A percentile compares a stretch with the other conserved stretches of the same genome.
phyloP scores from a whole-genome alignment of 2,888 invertebrate species.

The Ctenicera cuprea region DNA sequence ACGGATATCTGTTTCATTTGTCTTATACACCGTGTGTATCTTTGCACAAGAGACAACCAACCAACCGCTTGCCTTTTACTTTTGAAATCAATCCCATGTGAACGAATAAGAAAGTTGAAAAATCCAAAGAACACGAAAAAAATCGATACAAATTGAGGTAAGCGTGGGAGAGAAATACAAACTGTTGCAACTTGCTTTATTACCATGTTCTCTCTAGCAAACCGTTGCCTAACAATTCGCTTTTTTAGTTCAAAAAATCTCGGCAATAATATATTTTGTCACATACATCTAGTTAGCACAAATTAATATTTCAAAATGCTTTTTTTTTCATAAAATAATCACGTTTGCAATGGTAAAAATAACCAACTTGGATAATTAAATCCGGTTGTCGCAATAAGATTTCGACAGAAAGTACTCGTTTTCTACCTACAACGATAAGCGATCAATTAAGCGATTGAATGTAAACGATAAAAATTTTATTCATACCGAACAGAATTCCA shows the following conservation, averaged over 20 bases:
- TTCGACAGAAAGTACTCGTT: background rate
- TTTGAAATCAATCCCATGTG: constrained; percentile 39
- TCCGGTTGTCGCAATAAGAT: background rate
- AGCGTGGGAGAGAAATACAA: constrained; percentile 38
- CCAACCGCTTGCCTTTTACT: constrained; percentile 34
- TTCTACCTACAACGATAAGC: no score
- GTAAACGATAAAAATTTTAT: no score
- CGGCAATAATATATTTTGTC: constrained; percentile 24
- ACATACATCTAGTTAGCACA: constrained; percentile 1
- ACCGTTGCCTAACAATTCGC: constrained; percentile 20
- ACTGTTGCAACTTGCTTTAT: constrained; percentile 42
- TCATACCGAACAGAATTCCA: no score
- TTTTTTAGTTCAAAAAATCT: constrained; percentile 31
- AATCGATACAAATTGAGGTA: constrained; percentile 35
- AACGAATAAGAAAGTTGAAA: constrained; percentile 37
- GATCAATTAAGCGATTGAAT: no score
- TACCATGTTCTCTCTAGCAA: constrained; percentile 18
- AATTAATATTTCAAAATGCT: constrained; percentile 21
- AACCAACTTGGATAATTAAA: background rate
- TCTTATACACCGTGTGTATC: constrained; percentile 21
- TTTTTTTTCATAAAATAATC: background rate
- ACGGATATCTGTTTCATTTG: constrained; percentile 42
- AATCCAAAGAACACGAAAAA: constrained; percentile 26
- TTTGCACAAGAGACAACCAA: constrained; percentile 16
- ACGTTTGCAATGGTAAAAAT: constrained; percentile 2